phyloP scores from a whole-genome alignment of 2,113 vertebrate species.

The Coryphaenoides rupestris region DNA sequence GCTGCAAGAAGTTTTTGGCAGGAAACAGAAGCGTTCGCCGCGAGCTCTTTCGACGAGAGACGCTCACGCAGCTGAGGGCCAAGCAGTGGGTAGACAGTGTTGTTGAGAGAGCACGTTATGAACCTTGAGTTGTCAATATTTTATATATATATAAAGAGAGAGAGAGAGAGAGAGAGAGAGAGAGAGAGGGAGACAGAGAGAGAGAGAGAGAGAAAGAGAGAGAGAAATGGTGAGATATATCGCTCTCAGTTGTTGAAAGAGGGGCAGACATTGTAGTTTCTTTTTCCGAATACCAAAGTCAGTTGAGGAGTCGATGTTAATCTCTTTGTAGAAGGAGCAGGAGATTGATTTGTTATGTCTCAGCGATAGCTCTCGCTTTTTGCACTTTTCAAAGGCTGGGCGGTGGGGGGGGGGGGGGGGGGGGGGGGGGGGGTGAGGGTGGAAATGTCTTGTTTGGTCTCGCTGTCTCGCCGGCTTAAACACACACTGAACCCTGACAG shows the following conservation, averaged over 20 bases:
- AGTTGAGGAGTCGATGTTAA: constrained; percentile 19
- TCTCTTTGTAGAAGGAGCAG: constrained; percentile 31
- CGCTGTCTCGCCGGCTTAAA: constrained; percentile 41
- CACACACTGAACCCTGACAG: constrained; percentile 47
- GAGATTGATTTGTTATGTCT: constrained; percentile 57
- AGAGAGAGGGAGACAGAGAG: neutral
- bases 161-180: no score
- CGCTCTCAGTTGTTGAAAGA: no score
- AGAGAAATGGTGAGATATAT: neutral
- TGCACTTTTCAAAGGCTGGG: constrained; percentile 13
- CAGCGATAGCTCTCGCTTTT: constrained; percentile 27
- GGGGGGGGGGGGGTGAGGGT: no score
- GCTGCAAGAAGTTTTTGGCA: neutral
- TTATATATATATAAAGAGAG: no score
- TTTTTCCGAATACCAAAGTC: constrained; percentile 27
- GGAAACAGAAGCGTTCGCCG: neutral
- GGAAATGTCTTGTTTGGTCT: constrained; percentile 51
- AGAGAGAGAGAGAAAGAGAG: neutral
- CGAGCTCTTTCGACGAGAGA: neutral
- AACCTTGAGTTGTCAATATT: no score
- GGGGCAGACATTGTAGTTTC: no score
- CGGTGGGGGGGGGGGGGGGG: no score
- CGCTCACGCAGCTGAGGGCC: neutral
- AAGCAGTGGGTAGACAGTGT: neutral
- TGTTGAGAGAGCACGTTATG: neutral